Evolutionary conservation across 2,113 vertebrate genomes (phyloP).

Genomic region (Speoplatyrhinus poulsoni): DNA sequence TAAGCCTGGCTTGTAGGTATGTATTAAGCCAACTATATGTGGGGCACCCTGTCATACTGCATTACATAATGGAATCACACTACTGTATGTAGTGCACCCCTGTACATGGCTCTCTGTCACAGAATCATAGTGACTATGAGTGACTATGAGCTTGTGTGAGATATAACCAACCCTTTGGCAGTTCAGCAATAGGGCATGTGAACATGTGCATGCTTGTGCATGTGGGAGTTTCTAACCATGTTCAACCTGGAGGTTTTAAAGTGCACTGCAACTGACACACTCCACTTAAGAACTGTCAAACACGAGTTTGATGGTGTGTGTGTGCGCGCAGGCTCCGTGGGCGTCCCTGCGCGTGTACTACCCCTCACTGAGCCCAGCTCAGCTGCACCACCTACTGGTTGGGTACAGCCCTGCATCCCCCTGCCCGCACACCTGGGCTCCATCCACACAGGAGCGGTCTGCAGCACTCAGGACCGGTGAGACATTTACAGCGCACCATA

Average conservation of each 20-base stretch:
- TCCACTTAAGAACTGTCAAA: neutral
- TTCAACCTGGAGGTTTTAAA: neutral
- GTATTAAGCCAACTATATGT: too few species aligned
- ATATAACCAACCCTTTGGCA: too few species aligned
- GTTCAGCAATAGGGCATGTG: too few species aligned
- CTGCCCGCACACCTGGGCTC: conserved; percentile 67
- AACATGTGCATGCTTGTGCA: too few species aligned
- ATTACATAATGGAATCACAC: neutral
- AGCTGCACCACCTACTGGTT: conserved; percentile 79
- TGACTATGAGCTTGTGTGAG: too few species aligned
- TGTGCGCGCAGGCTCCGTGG: conserved; percentile 69
- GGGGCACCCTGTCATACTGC: too few species aligned
- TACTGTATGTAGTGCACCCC: neutral
- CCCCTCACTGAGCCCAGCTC: conserved; percentile 68
- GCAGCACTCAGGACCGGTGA: conserved; percentile 67
- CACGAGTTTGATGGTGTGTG: neutral
- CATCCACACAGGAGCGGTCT: conserved; percentile 54
- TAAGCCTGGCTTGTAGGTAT: too few species aligned
- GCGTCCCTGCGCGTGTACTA: conserved; percentile 67
- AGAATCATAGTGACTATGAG: neutral
- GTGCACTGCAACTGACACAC: neutral
- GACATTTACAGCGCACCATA: neutral
- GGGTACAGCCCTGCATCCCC: conserved; percentile 68
- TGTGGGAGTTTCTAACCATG: too few species aligned
- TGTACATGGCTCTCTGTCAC: neutral